These are phyloP conservation scores for Patella depressa DNA, from an alignment of 2,888 invertebrate genomes.

Conservation along the genomic window DNA sequence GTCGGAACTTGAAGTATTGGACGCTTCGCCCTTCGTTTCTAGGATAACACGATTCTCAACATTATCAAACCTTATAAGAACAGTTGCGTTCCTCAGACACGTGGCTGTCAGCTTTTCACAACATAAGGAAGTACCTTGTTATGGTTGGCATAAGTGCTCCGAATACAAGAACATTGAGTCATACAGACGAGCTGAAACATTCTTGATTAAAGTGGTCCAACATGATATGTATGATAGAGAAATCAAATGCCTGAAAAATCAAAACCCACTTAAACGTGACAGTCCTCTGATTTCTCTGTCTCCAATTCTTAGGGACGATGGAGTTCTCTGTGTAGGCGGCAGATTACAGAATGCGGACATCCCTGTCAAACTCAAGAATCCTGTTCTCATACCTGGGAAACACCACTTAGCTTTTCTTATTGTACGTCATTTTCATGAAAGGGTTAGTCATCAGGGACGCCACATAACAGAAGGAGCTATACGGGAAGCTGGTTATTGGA, in stretches of 20 bases:
- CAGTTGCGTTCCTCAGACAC: conserved; percentile 9
- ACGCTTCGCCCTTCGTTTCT: no score
- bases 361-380: conserved; percentile 30
- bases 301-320: conserved; percentile 25
- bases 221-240: not conserved
- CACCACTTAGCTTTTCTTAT: conserved; percentile 31
- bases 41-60: not conserved
- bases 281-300: conserved; percentile 20
- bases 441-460: conserved; percentile 37
- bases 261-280: not conserved
- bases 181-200: conserved; percentile 81
- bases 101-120: no score
- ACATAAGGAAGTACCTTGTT: not conserved
- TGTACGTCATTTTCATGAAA: conserved; percentile 28
- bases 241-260: conserved; percentile 1
- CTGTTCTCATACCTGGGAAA: conserved; percentile 39
- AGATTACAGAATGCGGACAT: conserved; percentile 29
- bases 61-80: not conserved
- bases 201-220: conserved; percentile 9
- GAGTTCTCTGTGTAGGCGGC: conserved; percentile 34
- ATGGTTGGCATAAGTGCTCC: no score
- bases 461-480: conserved; percentile 38
- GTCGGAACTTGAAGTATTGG: no score
- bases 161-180: no score
- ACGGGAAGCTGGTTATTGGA: conserved; percentile 35